Evolutionary conservation across 1,140 invertebrate genomes (phyloP).

Genomic region (Orius insidiosus): DNA sequence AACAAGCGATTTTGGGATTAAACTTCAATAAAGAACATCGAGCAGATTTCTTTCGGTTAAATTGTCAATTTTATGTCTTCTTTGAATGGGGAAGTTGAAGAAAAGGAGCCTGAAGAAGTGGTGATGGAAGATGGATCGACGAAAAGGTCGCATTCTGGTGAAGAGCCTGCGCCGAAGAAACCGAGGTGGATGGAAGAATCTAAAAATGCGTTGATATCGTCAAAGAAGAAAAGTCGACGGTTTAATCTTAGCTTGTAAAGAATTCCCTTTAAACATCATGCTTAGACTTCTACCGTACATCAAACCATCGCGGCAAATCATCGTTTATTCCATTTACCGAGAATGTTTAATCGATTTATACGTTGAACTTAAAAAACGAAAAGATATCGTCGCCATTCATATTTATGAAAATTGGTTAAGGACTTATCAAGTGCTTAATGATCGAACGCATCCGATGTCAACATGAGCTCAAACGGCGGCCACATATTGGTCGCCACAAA

Average conservation of each 20-base stretch:
- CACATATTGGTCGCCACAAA: constrained; percentile 11
- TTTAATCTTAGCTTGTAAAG: constrained; percentile 60
- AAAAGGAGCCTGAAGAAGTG: not conserved
- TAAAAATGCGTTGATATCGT: constrained; percentile 38
- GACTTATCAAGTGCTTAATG: constrained; percentile 72
- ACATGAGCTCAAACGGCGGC: constrained; percentile 55
- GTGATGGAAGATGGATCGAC: not conserved
- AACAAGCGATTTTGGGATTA: constrained; percentile 56
- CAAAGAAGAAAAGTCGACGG: constrained; percentile 44
- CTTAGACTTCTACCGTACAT: constrained; percentile 56
- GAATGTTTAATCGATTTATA: constrained; percentile 72
- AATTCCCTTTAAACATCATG: constrained; percentile 66
- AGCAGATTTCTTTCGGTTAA: constrained; percentile 48
- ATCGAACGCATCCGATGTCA: constrained; percentile 71
- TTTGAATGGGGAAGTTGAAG: not conserved
- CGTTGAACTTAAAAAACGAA: constrained; percentile 46
- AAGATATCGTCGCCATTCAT: constrained; percentile 51
- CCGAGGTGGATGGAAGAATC: constrained; percentile 45
- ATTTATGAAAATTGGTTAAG: constrained; percentile 74
- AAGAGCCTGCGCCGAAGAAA: constrained; percentile 27
- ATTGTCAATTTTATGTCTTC: constrained; percentile 26
- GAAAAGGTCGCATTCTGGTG: not conserved
- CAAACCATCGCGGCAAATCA: constrained; percentile 60
- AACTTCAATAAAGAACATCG: constrained; percentile 49
- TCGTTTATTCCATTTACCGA: constrained; percentile 58